phyloP scores from a whole-genome alignment of 1,140 invertebrate species.

The Augochlora pura region DNA sequence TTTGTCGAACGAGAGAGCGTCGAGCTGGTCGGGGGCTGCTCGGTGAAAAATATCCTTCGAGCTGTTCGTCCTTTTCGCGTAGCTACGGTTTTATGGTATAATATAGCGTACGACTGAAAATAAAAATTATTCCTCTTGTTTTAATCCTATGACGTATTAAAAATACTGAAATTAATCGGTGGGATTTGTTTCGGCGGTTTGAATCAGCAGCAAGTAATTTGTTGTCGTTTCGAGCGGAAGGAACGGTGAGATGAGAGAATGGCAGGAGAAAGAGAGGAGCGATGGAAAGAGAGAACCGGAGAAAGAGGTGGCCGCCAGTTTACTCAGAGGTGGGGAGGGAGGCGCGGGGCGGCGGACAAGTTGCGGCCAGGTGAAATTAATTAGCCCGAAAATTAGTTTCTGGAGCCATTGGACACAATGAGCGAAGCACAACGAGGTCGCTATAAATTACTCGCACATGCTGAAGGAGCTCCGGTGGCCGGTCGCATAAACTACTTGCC shows the following conservation, averaged over 20 bases:
- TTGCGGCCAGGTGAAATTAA: conserved; percentile 26
- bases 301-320: no score
- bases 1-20: no score
- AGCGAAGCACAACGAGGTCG: conserved; percentile 11
- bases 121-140: no score
- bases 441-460: conserved; percentile 29
- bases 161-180: neutral
- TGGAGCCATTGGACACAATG: conserved; percentile 24
- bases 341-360: neutral
- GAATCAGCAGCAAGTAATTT: neutral
- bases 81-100: no score
- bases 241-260: no score
- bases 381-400: conserved; percentile 43
- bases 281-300: neutral
- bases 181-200: neutral
- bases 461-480: neutral
- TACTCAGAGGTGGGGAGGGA: no score
- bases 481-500: conserved; percentile 3
- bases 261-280: no score
- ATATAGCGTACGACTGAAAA: no score
- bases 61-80: no score
- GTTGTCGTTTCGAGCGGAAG: neutral
- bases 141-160: no score
- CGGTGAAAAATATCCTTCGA: no score
- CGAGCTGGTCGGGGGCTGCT: no score